A percentile compares a stretch with the other conserved stretches of the same genome.
These are phyloP conservation scores for Eucera pruinosa DNA, from an alignment of 2,888 invertebrate genomes.

Conservation along the genomic window DNA sequence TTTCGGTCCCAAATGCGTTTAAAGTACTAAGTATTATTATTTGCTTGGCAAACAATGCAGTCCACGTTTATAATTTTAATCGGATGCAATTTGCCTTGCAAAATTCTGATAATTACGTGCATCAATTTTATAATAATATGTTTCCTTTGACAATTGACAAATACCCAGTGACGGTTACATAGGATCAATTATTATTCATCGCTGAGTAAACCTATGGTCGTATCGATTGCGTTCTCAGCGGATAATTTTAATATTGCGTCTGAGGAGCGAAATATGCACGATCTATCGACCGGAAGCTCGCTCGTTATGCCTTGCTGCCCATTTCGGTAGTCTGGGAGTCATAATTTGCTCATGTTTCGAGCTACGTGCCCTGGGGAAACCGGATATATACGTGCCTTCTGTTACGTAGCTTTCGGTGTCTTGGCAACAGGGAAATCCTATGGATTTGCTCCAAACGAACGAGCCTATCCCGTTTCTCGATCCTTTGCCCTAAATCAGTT, in stretches of 20 bases:
- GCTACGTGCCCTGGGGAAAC: constrained; percentile 36
- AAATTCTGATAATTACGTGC: no score
- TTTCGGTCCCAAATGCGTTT: no score
- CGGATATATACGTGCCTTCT: constrained; percentile 2
- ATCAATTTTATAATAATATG: no score
- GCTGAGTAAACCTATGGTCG: not conserved
- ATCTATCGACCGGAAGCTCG: constrained; percentile 61
- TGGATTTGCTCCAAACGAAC: constrained; percentile 16
- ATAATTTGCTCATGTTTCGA: constrained; percentile 41
- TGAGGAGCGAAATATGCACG: constrained; percentile 6
- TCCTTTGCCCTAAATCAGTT: not conserved
- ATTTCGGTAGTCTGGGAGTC: constrained; percentile 31
- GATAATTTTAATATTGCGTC: constrained; percentile 7
- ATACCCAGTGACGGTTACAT: no score
- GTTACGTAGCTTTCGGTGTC: constrained; percentile 2
- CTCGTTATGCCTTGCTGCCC: constrained; percentile 40
- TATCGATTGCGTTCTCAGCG: not conserved
- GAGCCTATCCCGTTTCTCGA: not conserved
- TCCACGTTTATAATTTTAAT: no score
- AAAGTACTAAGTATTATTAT: no score
- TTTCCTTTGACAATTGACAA: no score
- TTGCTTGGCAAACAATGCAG: no score
- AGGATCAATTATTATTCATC: no score
- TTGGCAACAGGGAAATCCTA: constrained; percentile 37
- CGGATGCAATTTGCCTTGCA: no score